These are phyloP conservation scores for Pseudomyrmex flavicornis DNA, from an alignment of 1,140 invertebrate genomes.

Conservation along the genomic window DNA sequence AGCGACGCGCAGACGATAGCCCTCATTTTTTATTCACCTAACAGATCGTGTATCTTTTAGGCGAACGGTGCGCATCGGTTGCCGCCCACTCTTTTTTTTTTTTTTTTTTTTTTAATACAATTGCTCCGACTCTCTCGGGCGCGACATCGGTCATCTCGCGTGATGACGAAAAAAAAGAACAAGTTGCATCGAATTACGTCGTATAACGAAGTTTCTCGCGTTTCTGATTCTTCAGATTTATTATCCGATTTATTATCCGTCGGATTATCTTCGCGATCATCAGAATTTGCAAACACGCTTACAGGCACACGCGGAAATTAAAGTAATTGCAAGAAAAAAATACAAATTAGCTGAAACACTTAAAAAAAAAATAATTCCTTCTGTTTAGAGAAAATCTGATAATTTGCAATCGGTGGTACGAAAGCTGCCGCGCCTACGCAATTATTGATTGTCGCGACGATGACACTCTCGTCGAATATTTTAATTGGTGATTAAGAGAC, in stretches of 20 bases:
- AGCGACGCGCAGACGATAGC: no score
- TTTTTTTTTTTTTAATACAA: slow-evolving; percentile 12
- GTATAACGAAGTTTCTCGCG: slow-evolving; percentile 1
- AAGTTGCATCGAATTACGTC: background rate
- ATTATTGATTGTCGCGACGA: slow-evolving; percentile 9
- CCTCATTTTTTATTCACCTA: slow-evolving; percentile 55
- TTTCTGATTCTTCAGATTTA: slow-evolving; percentile 57
- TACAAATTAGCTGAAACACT: no score
- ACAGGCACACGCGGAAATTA: slow-evolving; percentile 12
- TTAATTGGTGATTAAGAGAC: slow-evolving; percentile 50
- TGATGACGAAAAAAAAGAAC: background rate
- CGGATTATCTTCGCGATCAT: slow-evolving; percentile 9
- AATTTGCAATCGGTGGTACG: background rate
- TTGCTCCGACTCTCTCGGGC: background rate
- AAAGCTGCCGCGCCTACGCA: slow-evolving; percentile 1
- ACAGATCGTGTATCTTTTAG: slow-evolving; percentile 39
- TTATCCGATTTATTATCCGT: slow-evolving; percentile 1
- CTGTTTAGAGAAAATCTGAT: no score
- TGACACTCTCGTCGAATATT: slow-evolving; percentile 26
- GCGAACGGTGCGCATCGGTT: background rate
- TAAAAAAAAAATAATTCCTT: no score
- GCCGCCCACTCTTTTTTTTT: background rate
- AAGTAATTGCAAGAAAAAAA: no score
- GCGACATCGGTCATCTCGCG: background rate
- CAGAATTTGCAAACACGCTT: slow-evolving; percentile 49